Base-by-base conservation (phyloP, 1,140 invertebrate species). In the Diorhabda elongata region DNA sequence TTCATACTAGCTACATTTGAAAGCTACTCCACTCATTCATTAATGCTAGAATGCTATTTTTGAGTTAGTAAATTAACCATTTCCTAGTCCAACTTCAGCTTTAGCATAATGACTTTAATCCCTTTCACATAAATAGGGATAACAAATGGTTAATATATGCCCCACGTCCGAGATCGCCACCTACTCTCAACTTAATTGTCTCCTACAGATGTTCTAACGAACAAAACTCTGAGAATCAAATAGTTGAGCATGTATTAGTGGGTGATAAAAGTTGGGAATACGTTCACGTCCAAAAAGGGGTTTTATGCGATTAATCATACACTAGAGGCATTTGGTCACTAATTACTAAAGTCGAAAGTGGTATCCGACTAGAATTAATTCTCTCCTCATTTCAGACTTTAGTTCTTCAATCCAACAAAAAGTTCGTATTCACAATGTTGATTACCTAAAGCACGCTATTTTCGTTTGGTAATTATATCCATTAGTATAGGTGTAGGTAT, bases 361-460 rank as follows among this genome's bases (percentile, higher is more conserved):
- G 65, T 44, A 44, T 60, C 44, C 42, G 41, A 43, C 65, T 58
- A 6, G 42, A 44, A 58, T 66, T 66, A 66, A 58, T 66, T 45
- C 26, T 43, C 52, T 26, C 57, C 59, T 67, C 65, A 67, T 59
- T 67, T 52, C 47, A 52, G 47, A 52, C 47, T 52, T 52, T 52
- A 6, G 6, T 52, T n/a, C 47, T 52, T 43, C 45, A 67, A 60
- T 67, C 44, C 11, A 67, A 60, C 65, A 67, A 67, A 67, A 67
- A 67, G 7, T 67, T 26, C 6, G 6, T 67, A 67, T 67, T 67
- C 47, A 67, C 58, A 67, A 60, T 67, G 65, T 67, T 67, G 65
- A 67, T 67, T 67, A 67, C 57, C 59, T 58, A 26, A 42, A 5
- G 58, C 65, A 67, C 58, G 65, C 65, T 67, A 60, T 67, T 67